Base-by-base conservation (phyloP, 2,797 vertebrate species). In the Enteromius radiatus region DNA sequence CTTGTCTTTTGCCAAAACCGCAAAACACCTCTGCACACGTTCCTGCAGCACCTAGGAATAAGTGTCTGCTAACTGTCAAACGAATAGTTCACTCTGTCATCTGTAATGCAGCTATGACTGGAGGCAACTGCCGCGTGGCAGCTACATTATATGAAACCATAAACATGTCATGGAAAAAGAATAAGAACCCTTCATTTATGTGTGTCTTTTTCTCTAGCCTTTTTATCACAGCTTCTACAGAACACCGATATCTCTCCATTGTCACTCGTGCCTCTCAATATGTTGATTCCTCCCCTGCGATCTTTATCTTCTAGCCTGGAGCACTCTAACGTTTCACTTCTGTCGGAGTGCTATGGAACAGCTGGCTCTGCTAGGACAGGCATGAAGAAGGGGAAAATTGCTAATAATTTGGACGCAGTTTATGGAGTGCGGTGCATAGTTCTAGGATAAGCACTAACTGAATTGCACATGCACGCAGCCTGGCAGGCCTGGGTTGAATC, bases 91-190 rank as follows among this genome's bases (percentile, higher is more conserved):
- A 11, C 5, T 52, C 67, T 71, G 87, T 92, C 88, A 85, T 84
- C 86, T 86, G 78, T 85, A 33, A 84, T 87, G 65, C 23, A 73
- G 82, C 80, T 86, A 68, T 89, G 84, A 75, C 75, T 76, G 8
- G 43, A 80, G 83, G 84, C 87, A 70, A 84, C 88, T 77, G 21
- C 86, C 81, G 64, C 84, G 84, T 89, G 26, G 5, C 84, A 14
- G 78, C 43, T 78, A 81, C 88, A 88, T 91, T 89, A 90, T 88
- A 86, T 87, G 74, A 71, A 78, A 83, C 86, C 85, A 74, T 93
- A 92, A 90, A 92, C 90, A 85, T 85, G 91, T 86, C 89, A 87
- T 82, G 85, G 75, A 47, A 76, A 83, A 87, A 90, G 90, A 91
- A 65, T 86, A 88, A 89, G 76, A 85, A 5, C 87, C 81, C 43